Evolutionary conservation across 2,113 vertebrate species (phyloP).

Genomic region (Spheniscus mendiculus): DNA sequence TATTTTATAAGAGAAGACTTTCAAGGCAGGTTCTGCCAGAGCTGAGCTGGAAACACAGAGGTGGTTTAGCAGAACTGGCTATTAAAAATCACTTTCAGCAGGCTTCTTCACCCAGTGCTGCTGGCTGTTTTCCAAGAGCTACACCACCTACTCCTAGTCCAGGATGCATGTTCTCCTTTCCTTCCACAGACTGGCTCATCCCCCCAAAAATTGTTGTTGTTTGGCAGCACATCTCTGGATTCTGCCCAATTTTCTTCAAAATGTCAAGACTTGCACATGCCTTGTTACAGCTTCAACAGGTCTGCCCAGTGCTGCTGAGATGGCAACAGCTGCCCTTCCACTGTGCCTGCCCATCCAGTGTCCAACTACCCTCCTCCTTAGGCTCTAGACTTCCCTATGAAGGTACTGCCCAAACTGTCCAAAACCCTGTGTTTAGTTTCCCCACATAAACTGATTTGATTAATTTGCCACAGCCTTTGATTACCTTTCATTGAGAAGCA

Average conservation of each 20-base stretch:
- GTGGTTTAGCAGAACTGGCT: background rate
- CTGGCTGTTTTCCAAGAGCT: background rate
- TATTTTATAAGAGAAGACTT: background rate
- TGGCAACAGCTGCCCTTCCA: background rate
- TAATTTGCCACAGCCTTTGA: background rate
- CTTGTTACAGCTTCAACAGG: background rate
- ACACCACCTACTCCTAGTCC: background rate
- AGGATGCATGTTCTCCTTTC: background rate
- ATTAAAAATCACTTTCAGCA: background rate
- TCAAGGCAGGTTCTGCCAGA: background rate
- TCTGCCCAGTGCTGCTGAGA: background rate
- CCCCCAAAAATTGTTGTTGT: background rate
- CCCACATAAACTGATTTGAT: background rate
- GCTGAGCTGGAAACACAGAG: background rate
- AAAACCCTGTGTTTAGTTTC: background rate
- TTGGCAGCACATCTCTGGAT: background rate
- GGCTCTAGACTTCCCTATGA: background rate
- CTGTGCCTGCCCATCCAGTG: background rate
- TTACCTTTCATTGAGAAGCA: background rate
- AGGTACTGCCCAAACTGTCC: background rate
- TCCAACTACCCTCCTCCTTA: background rate
- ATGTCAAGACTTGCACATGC: rapidly evolving
- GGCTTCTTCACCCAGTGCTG: background rate
- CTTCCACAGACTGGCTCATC: background rate
- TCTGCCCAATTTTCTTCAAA: background rate